Base-by-base conservation (phyloP, 2,888 invertebrate species). In the Nipponacmea schrenckii region DNA sequence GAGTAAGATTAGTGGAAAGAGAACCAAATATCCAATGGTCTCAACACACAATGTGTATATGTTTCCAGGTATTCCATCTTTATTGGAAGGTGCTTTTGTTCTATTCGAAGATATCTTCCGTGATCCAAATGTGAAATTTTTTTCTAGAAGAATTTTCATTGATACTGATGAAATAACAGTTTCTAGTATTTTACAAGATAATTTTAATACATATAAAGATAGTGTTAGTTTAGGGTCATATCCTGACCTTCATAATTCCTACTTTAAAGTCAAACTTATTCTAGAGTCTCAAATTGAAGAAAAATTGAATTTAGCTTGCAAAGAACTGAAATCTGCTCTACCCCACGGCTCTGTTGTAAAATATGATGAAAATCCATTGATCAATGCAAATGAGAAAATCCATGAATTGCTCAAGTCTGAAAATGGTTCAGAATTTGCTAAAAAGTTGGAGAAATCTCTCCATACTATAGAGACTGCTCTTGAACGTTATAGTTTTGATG, bases 41-140 rank as follows among this genome's bases (percentile, higher is more conserved):
- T 85, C 84, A 71, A 88, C 93, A 15, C 86, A 87, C 62, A 94
- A 94, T 87, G 93, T 94, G 0, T 92, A 91, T 80, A 91, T 93
- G 70, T 93, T 94, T 80, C 94, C 94, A 50, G 94, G 94, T 2
- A 92, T 94, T 63, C 94, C 94, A 2, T 88, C 90, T 2, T 86
- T 91, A 64, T 83, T 91, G 73, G 89, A 90, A 76, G 82, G 82
- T 69, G 88, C 89, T 24, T 91, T 91, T 77, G 79, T 83, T 24
- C 82, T 88, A 70, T 74, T 90, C 24, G 88, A 89, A 82, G 83
- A 87, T 68, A 50, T 85, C 31, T 89, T 89, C 68, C 79, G 79
- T 70, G 87, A 87, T 70, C 84, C 88, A 14, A 71, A 80, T 66
- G 77, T 80, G 2, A 73, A 83, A 50, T 85, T 89, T 75, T 79